Percentiles rank a stretch among this genome's conserved stretches.
Evolutionary conservation across 2,797 vertebrate species (phyloP).

Genomic region (Typhlichthys subterraneus): DNA sequence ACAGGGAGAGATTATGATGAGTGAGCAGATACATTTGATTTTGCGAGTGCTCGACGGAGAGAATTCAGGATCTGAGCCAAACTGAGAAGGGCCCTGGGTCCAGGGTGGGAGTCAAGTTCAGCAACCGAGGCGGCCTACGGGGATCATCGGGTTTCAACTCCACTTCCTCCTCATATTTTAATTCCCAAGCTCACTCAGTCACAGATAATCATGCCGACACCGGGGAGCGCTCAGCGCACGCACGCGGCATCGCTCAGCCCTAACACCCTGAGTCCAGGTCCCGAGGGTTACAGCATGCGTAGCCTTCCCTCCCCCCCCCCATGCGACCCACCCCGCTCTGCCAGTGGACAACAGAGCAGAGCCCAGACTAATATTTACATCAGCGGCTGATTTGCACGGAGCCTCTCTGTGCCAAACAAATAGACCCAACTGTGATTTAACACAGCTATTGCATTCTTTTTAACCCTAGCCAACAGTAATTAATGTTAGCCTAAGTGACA

Average conservation of each 20-base stretch:
- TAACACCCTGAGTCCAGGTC: too few species aligned
- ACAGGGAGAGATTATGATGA: too few species aligned
- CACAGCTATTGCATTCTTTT: conserved; percentile 16
- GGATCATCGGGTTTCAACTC: conserved; percentile 51
- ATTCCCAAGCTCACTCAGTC: conserved; percentile 44
- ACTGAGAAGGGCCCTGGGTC: background rate
- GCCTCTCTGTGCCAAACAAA: conserved; percentile 24
- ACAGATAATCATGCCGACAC: conserved; percentile 36
- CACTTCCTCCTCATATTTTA: conserved; percentile 37
- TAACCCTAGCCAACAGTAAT: conserved; percentile 19
- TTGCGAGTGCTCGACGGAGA: too few species aligned
- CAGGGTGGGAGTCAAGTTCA: conserved; percentile 42
- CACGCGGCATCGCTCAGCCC: background rate
- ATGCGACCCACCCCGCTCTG: conserved; percentile 17
- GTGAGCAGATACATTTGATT: too few species aligned
- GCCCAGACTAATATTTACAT: conserved; percentile 34
- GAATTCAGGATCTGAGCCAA: background rate
- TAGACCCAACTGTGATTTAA: conserved; percentile 32
- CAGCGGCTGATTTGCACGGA: conserved; percentile 29
- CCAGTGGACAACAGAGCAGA: conserved; percentile 5
- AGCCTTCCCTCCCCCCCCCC: conserved; percentile 28
- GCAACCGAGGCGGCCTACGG: conserved; percentile 39
- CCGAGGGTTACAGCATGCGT: too few species aligned
- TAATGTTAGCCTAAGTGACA: conserved; percentile 5
- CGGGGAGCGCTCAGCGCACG: conserved; percentile 48